Conservation (phyloP, 2,888 invertebrate species). For the Hyppa rectilinea region DNA sequence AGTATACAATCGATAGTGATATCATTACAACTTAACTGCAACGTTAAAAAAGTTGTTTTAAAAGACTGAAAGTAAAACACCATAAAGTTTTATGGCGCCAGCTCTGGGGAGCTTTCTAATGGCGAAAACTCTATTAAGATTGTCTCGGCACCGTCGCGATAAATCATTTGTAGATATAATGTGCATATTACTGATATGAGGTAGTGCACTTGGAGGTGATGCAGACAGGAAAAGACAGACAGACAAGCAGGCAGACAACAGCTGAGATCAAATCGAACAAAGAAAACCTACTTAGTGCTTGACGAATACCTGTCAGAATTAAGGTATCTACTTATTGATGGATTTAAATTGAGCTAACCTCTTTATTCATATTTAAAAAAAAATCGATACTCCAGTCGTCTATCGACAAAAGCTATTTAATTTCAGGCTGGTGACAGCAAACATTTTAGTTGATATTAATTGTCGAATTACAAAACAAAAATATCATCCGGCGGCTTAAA, state of each 20-base stretch:
- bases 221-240: neutral
- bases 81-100: constrained; percentile 57
- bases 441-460: neutral
- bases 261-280: neutral
- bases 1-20: constrained; percentile 1
- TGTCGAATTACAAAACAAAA: neutral
- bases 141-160: constrained; percentile 42
- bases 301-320: neutral
- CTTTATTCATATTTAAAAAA: neutral
- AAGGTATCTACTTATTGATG: neutral
- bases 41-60: constrained; percentile 48
- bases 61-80: constrained; percentile 49
- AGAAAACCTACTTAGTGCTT: neutral
- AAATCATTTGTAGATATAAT: constrained; percentile 53
- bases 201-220: neutral
- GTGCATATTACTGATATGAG: constrained; percentile 34
- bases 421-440: neutral
- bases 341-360: neutral
- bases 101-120: constrained; percentile 58
- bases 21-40: constrained; percentile 14
- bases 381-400: neutral
- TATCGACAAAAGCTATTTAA: too few species aligned
- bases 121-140: constrained; percentile 62
- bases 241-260: neutral
- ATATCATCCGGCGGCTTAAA: constrained; percentile 2